Evolutionary conservation across 2,113 vertebrate species (phyloP).

Genomic region (Hydrochoerus hydrochaeris): DNA sequence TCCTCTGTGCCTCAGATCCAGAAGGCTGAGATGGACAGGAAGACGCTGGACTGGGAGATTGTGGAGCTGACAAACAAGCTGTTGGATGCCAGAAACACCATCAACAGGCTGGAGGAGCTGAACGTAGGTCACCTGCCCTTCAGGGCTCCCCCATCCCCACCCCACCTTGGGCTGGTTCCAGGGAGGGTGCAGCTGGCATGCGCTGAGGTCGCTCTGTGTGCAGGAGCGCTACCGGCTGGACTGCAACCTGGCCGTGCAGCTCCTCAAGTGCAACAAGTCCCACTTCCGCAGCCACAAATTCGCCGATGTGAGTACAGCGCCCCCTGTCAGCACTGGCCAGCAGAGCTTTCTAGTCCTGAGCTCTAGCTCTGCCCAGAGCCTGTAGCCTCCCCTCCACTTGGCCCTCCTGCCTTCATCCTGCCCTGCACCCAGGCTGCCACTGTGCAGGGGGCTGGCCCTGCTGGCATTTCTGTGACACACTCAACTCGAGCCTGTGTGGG

Average conservation of each 20-base stretch:
- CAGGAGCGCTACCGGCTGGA: constrained; percentile 98
- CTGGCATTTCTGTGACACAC: background rate
- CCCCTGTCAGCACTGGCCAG: background rate
- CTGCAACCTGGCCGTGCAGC: constrained; percentile 98
- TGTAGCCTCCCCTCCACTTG: background rate
- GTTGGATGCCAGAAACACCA: constrained; percentile 96
- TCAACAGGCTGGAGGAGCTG: constrained; percentile 97
- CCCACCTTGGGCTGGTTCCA: rapidly evolving
- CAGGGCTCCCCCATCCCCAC: rapidly evolving
- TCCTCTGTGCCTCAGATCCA: constrained; percentile 90
- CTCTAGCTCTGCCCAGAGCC: background rate
- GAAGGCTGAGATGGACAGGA: constrained; percentile 98
- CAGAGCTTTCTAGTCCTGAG: background rate
- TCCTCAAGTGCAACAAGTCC: constrained; percentile 99
- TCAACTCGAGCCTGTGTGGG: background rate
- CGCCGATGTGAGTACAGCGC: constrained; percentile 92
- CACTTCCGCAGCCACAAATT: constrained; percentile 99
- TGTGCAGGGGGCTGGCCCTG: background rate
- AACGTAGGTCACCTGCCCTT: constrained; percentile 87
- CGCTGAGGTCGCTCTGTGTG: background rate
- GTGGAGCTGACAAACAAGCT: constrained; percentile 98
- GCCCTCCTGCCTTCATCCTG: background rate
- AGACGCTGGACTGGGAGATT: constrained; percentile 97
- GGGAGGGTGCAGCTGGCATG: background rate
- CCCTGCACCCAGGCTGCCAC: background rate